Evolutionary conservation across 2,888 invertebrate genomes (phyloP).

Genomic region (Torymus aiolomorphi): DNA sequence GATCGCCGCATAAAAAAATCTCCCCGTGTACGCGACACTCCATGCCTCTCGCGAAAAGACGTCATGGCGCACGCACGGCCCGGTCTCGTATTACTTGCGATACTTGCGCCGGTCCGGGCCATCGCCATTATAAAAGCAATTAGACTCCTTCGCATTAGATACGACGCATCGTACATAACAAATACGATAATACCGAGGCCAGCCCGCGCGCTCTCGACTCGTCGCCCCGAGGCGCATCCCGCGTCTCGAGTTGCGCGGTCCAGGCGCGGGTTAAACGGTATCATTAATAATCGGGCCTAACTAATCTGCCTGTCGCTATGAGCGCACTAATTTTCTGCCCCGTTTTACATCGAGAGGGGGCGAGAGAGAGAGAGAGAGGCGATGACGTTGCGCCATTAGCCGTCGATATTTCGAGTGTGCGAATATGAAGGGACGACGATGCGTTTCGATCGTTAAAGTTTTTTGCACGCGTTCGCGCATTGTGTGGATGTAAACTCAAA

Average conservation of each 20-base stretch:
- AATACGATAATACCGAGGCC: slow-evolving; percentile 72
- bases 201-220: background rate
- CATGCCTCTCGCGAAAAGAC: too few relatives aligned
- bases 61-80: too few relatives aligned
- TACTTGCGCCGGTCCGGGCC: slow-evolving; percentile 59
- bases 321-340: slow-evolving; percentile 63
- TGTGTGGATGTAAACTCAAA: too few relatives aligned
- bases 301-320: slow-evolving; percentile 79
- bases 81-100: too few relatives aligned
- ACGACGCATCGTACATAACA: slow-evolving; percentile 75
- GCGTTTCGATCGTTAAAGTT: too few relatives aligned
- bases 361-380: background rate
- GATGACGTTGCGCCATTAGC: slow-evolving; percentile 20
- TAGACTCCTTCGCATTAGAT: slow-evolving; percentile 73
- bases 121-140: slow-evolving; percentile 73
- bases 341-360: slow-evolving; percentile 15
- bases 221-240: slow-evolving; percentile 53
- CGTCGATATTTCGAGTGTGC: background rate
- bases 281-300: slow-evolving; percentile 81
- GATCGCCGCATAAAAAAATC: too few relatives aligned
- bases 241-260: slow-evolving; percentile 53
- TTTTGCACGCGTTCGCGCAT: too few relatives aligned
- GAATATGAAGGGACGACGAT: too few relatives aligned
- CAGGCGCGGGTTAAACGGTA: slow-evolving; percentile 77
- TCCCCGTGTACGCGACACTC: too few relatives aligned